Conservation (phyloP, 2,797 vertebrate species). For the Lycodopsis pacificus region DNA sequence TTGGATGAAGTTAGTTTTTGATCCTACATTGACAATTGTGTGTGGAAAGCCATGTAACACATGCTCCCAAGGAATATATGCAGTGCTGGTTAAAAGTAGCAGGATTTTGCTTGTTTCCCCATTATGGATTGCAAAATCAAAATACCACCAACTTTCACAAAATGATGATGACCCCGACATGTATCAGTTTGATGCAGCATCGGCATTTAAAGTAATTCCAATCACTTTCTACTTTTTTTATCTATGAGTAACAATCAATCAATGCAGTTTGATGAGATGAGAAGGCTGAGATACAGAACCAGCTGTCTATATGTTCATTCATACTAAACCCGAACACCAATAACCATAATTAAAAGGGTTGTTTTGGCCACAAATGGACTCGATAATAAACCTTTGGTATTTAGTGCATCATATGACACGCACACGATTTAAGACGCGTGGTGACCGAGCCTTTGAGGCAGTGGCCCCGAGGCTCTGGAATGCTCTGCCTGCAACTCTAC, state of each 20-base stretch:
- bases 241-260: constrained; percentile 6
- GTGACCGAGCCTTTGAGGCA: no score
- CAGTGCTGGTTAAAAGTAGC: constrained; percentile 22
- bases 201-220: constrained; percentile 8
- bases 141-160: constrained; percentile 34
- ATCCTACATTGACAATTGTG: constrained; percentile 24
- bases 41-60: constrained; percentile 23
- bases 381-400: constrained; percentile 4
- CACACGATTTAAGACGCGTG: no score
- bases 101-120: constrained; percentile 78
- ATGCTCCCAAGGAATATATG: constrained; percentile 24
- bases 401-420: background rate
- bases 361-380: background rate
- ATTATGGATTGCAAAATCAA: constrained; percentile 21
- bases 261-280: background rate
- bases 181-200: constrained; percentile 9
- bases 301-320: background rate
- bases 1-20: constrained; percentile 16
- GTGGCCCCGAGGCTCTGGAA: no score
- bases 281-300: background rate
- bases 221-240: background rate
- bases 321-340: background rate
- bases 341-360: background rate
- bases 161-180: constrained; percentile 46
- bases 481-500: no score